Percentiles rank a stretch among this genome's conserved stretches.
Conservation (phyloP, 2,113 vertebrate genomes). For the Upupa epops region DNA sequence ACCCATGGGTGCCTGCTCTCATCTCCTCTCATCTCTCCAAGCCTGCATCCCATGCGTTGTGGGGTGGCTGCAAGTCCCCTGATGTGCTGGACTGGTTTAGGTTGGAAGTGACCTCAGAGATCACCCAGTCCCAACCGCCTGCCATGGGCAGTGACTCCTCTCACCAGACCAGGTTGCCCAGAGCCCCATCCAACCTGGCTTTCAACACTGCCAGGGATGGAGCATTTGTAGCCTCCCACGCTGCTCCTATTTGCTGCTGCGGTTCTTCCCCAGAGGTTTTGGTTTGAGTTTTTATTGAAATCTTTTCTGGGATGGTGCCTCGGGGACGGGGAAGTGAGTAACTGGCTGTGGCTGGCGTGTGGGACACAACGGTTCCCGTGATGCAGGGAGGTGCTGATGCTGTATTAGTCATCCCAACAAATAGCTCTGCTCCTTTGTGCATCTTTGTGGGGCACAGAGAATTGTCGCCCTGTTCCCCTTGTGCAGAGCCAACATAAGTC, state of each 20-base stretch:
- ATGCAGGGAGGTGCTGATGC: no score
- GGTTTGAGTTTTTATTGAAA: neutral
- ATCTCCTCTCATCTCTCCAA: neutral
- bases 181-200: no score
- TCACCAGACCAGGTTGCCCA: no score
- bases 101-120: no score
- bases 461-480: no score
- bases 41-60: accelerated
- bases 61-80: neutral
- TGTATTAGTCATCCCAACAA: accelerated
- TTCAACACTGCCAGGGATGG: no score
- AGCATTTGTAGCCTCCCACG: accelerated
- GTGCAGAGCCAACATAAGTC: no score
- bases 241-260: neutral
- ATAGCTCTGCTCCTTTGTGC: neutral
- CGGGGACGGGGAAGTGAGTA: neutral
- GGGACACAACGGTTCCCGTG: neutral
- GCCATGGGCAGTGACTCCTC: no score
- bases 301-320: neutral
- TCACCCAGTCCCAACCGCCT: no score
- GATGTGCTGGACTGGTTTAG: accelerated
- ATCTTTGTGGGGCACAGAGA: neutral
- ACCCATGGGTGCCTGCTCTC: neutral
- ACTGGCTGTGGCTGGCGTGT: accelerated
- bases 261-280: neutral